Conservation (phyloP, 2,113 vertebrate species). For the Serinus canaria region DNA sequence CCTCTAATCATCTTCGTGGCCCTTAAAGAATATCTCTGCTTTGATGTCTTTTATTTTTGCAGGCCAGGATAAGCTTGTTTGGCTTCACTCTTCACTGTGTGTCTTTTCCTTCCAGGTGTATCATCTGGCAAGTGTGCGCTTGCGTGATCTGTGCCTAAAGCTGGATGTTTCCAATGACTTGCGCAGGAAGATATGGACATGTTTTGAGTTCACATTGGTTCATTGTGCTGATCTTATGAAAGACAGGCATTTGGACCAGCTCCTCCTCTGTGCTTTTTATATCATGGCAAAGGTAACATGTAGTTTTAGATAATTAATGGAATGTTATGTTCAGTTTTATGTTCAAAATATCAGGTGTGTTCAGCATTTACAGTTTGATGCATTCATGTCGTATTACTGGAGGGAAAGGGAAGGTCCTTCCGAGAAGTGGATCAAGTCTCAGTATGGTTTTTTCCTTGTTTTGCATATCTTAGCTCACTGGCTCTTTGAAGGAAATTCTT, state of each 20-base stretch:
- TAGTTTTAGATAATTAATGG: not conserved
- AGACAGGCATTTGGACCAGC: slow-evolving; percentile 92
- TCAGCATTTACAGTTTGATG: not conserved
- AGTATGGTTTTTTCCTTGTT: not conserved
- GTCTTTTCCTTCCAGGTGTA: slow-evolving; percentile 82
- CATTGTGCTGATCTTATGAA: slow-evolving; percentile 90
- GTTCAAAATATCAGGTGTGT: not conserved
- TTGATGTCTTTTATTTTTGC: not conserved
- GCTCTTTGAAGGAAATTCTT: not conserved
- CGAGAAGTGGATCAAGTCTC: not conserved
- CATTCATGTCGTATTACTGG: fast-evolving
- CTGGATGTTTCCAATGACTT: slow-evolving; percentile 88
- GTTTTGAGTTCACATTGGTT: slow-evolving; percentile 90
- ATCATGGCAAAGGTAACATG: slow-evolving; percentile 87
- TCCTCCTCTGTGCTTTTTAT: slow-evolving; percentile 93
- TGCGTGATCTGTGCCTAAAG: slow-evolving; percentile 90
- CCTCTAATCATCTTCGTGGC: not conserved
- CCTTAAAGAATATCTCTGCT: not conserved
- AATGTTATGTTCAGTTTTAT: not conserved
- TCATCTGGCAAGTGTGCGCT: slow-evolving; percentile 91
- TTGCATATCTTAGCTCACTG: not conserved
- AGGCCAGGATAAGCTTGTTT: not conserved
- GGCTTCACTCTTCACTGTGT: not conserved
- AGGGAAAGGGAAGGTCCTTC: not conserved
- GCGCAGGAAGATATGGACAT: slow-evolving; percentile 95